These are phyloP conservation scores for Lamellibrachia columna DNA, from an alignment of 2,888 invertebrate species.

Conservation along the genomic window DNA sequence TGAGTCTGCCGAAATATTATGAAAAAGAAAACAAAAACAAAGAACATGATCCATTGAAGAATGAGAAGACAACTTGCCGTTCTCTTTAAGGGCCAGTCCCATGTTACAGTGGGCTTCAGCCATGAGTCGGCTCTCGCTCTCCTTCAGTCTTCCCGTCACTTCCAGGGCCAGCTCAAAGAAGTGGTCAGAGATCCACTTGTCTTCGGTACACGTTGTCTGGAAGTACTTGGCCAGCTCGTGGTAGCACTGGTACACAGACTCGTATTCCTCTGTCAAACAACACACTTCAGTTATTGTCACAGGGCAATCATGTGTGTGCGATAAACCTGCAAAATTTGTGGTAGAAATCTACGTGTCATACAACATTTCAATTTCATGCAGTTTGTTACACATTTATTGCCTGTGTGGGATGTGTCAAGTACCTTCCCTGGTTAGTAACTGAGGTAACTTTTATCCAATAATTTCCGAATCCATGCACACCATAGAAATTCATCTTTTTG, in stretches of 20 bases:
- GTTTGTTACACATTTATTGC: no score
- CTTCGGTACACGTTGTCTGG: constrained; percentile 48
- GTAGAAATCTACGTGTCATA: no score
- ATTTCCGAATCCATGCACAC: no score
- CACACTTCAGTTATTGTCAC: neutral
- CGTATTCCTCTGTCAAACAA: constrained; percentile 50
- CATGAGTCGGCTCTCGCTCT: neutral
- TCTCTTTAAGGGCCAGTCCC: constrained; percentile 61
- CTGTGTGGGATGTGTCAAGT: no score
- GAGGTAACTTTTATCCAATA: no score
- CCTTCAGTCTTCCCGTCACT: neutral
- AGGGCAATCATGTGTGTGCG: neutral
- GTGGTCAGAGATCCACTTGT: constrained; percentile 64
- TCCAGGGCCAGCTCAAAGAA: constrained; percentile 48
- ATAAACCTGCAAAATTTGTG: no score
- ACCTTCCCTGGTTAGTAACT: no score
- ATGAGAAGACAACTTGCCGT: constrained; percentile 45
- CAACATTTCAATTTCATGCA: no score
- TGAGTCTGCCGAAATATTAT: no score
- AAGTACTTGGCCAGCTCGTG: constrained; percentile 60
- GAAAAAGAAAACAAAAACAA: neutral
- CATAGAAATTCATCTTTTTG: no score
- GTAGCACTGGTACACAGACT: constrained; percentile 55
- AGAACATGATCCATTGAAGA: neutral
- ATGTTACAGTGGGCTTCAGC: constrained; percentile 62